A percentile compares a stretch with the other conserved stretches of the same genome.
Evolutionary conservation across 2,888 invertebrate genomes (phyloP).

Genomic region (Himalopsyche japonica): DNA sequence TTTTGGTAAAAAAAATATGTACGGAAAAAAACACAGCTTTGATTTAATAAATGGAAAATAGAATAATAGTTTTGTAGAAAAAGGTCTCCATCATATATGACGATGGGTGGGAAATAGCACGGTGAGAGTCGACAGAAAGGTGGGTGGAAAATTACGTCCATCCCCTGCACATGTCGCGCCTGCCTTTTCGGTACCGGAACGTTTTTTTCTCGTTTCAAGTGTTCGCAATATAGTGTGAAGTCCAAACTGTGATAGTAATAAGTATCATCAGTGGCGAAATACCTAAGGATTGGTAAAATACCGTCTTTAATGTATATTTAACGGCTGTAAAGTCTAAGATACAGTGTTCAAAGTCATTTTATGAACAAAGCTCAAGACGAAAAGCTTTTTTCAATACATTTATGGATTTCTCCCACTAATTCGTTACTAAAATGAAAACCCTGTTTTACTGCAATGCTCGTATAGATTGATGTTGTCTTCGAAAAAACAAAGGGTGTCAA

Average conservation of each 20-base stretch:
- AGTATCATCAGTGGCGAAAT: neutral
- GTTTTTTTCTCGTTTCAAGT: neutral
- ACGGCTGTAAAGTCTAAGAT: no score
- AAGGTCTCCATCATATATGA: neutral
- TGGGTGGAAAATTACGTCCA: conserved; percentile 17
- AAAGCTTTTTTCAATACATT: no score
- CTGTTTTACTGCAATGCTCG: no score
- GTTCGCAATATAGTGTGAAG: neutral
- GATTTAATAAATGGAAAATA: neutral
- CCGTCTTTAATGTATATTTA: no score
- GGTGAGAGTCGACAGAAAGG: neutral
- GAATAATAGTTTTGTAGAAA: neutral
- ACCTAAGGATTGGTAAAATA: neutral
- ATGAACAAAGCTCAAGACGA: no score
- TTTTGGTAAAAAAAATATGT: no score
- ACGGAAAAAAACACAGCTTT: neutral
- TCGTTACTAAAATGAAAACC: no score
- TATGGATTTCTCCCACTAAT: no score
- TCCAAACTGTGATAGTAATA: neutral
- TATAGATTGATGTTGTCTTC: no score
- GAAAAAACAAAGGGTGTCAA: no score
- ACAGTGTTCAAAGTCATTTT: no score
- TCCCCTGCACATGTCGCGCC: conserved; percentile 19
- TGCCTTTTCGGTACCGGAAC: neutral
- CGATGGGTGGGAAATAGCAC: neutral